Percentiles rank a stretch among this genome's conserved stretches.
Evolutionary conservation across 2,888 invertebrate genomes (phyloP).

Genomic region (Argyresthia goedartella): DNA sequence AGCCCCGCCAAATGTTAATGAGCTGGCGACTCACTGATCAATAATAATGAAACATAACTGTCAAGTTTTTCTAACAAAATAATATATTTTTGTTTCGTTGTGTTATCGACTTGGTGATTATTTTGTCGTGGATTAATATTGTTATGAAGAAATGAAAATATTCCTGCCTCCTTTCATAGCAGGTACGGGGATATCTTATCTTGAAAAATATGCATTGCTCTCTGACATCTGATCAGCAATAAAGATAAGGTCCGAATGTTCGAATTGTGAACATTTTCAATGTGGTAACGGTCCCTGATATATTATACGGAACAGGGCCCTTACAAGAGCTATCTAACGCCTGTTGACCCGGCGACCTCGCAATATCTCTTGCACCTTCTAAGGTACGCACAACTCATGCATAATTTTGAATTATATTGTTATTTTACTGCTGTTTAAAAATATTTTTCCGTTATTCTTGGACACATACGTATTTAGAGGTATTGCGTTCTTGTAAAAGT

Average conservation of each 20-base stretch:
- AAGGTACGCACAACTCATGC: conserved; percentile 43
- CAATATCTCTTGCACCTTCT: conserved; percentile 38
- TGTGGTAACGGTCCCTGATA: conserved; percentile 22
- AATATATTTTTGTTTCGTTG: too few relatives aligned
- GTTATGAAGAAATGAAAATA: too few relatives aligned
- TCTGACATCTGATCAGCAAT: background rate
- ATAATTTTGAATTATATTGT: conserved; percentile 28
- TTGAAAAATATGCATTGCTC: too few relatives aligned
- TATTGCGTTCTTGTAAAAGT: too few relatives aligned
- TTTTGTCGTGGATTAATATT: too few relatives aligned
- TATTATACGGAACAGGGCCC: conserved; percentile 33
- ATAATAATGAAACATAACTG: background rate
- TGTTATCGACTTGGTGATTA: too few relatives aligned
- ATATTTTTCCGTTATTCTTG: too few relatives aligned
- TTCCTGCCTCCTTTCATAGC: background rate
- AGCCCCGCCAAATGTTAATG: conserved; percentile 35
- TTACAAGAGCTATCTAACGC: conserved; percentile 38
- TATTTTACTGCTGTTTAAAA: too few relatives aligned
- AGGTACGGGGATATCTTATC: too few relatives aligned
- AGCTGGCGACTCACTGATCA: conserved; percentile 20
- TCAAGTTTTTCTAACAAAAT: too few relatives aligned
- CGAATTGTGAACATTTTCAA: background rate
- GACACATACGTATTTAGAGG: too few relatives aligned
- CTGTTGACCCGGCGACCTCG: conserved; percentile 47
- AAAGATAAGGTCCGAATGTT: background rate